Conservation (phyloP, 2,888 invertebrate genomes). For the Argyresthia albistria region DNA sequence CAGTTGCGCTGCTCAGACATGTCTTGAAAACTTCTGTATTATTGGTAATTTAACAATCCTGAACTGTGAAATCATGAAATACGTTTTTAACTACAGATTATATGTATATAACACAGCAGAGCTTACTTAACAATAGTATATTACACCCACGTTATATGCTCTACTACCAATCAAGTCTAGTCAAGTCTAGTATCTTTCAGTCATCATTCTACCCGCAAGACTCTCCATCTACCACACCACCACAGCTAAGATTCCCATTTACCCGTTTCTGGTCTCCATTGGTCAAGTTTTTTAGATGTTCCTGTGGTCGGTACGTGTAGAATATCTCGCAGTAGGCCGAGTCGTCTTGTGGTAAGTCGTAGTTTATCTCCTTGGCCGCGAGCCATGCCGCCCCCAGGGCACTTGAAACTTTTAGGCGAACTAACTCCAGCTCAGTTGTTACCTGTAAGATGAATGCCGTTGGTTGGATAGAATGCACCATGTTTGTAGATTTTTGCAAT, state of each 20-base stretch:
- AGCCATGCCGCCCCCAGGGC: slow-evolving; percentile 91
- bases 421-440: slow-evolving; percentile 66
- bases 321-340: slow-evolving; percentile 78
- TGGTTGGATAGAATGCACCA: background rate
- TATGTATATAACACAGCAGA: too few relatives aligned
- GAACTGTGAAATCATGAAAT: too few relatives aligned
- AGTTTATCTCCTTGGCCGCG: slow-evolving; percentile 80
- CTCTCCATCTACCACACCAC: background rate
- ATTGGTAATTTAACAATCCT: too few relatives aligned
- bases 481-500: too few relatives aligned
- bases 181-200: too few relatives aligned
- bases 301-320: slow-evolving; percentile 61
- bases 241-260: background rate
- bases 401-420: slow-evolving; percentile 80
- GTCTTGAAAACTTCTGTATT: too few relatives aligned
- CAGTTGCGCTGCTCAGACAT: too few relatives aligned
- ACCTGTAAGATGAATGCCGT: slow-evolving; percentile 28
- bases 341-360: slow-evolving; percentile 79
- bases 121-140: too few relatives aligned
- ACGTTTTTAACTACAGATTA: too few relatives aligned
- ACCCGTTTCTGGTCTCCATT: slow-evolving; percentile 1
- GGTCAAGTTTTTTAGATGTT: slow-evolving; percentile 3
- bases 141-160: too few relatives aligned
- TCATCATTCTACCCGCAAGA: background rate
- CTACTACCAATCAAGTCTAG: too few relatives aligned